Evolutionary conservation across 2,888 invertebrate genomes (phyloP).

Genomic region (Nipponacmea schrenckii): DNA sequence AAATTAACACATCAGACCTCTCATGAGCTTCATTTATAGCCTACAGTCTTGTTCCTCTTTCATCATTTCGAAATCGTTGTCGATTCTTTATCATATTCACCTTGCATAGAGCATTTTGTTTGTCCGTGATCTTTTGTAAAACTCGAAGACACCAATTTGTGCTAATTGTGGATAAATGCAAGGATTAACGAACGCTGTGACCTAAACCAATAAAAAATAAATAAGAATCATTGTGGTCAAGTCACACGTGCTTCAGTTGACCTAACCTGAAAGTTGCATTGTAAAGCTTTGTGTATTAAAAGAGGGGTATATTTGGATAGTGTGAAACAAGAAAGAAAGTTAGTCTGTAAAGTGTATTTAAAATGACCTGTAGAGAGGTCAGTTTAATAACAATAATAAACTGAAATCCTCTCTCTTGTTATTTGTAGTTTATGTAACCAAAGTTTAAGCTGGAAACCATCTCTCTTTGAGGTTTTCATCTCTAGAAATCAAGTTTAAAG

Average conservation of each 20-base stretch:
- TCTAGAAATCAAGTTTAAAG: background rate
- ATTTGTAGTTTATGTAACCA: background rate
- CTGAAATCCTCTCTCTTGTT: background rate
- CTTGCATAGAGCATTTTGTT: too few species aligned
- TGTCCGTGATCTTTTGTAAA: too few species aligned
- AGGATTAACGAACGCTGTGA: too few species aligned
- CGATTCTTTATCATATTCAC: too few species aligned
- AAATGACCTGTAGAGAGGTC: background rate
- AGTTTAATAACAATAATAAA: background rate
- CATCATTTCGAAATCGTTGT: too few species aligned
- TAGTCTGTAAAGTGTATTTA: background rate
- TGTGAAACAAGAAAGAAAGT: too few species aligned
- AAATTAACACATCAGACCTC: too few species aligned
- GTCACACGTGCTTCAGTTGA: constrained; percentile 1
- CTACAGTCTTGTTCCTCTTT: too few species aligned
- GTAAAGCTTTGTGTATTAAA: background rate
- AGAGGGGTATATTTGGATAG: background rate
- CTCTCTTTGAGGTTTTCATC: constrained; percentile 1
- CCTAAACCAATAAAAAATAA: too few species aligned
- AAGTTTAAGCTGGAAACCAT: background rate
- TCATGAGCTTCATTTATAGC: too few species aligned
- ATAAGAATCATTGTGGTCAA: background rate
- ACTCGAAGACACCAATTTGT: too few species aligned
- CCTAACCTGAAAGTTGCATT: background rate
- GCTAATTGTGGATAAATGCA: too few species aligned